A percentile compares a stretch with the other conserved stretches of the same genome.
These are phyloP conservation scores for Ctena decussata DNA, from an alignment of 2,888 invertebrate genomes.

Conservation along the genomic window DNA sequence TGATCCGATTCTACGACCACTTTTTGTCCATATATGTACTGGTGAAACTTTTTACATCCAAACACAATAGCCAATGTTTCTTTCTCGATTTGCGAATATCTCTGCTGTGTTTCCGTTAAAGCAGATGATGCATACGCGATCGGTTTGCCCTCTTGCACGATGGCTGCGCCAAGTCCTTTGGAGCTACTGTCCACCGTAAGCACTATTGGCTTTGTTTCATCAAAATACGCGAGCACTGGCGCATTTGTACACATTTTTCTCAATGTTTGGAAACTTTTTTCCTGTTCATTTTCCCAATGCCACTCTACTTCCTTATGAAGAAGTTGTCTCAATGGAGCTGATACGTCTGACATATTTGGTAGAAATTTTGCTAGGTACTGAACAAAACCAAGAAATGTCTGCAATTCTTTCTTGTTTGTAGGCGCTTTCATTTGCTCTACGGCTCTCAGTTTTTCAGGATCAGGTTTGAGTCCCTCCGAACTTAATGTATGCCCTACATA, in stretches of 20 bases:
- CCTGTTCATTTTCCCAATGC: slow-evolving; percentile 54
- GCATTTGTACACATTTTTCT: slow-evolving; percentile 48
- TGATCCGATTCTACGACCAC: slow-evolving; percentile 40
- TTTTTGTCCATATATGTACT: slow-evolving; percentile 23
- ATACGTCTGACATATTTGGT: slow-evolving; percentile 19
- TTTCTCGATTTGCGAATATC: slow-evolving; percentile 37
- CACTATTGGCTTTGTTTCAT: slow-evolving; percentile 29
- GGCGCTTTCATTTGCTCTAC: neutral
- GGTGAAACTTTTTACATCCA: slow-evolving; percentile 34
- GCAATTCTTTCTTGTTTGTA: neutral
- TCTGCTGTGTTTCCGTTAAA: slow-evolving; percentile 14
- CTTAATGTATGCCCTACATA: neutral
- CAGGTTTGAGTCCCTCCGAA: neutral
- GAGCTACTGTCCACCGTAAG: slow-evolving; percentile 65
- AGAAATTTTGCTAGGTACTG: slow-evolving; percentile 33
- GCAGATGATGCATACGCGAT: slow-evolving; percentile 42
- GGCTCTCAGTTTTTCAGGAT: neutral
- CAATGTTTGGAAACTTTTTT: slow-evolving; percentile 59
- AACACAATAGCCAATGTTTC: slow-evolving; percentile 28
- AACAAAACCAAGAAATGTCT: neutral
- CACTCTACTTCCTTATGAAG: slow-evolving; percentile 27
- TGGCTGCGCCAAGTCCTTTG: slow-evolving; percentile 64
- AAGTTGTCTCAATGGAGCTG: neutral
- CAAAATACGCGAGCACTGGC: slow-evolving; percentile 58
- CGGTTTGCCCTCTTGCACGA: slow-evolving; percentile 57